These are phyloP conservation scores for Sorex fumeus DNA, from an alignment of 2,113 vertebrate genomes.

Conservation along the genomic window DNA sequence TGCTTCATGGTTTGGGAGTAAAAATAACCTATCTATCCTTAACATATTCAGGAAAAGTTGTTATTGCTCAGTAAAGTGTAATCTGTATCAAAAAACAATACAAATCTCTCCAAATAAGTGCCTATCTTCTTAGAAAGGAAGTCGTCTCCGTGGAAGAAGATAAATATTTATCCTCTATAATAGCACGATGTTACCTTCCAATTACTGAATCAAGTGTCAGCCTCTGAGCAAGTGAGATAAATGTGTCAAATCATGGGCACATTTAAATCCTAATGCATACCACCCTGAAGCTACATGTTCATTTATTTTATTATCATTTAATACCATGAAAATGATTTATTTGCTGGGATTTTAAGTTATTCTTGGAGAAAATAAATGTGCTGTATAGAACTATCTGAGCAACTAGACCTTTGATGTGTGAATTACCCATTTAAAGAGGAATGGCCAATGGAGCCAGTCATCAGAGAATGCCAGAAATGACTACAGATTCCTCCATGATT, in stretches of 20 bases:
- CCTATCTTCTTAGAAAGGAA: not conserved
- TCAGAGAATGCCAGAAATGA: not conserved
- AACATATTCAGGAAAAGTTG: not conserved
- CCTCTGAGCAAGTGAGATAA: not conserved
- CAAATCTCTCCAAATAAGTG: constrained; percentile 28
- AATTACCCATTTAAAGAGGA: constrained; percentile 42
- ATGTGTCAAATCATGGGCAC: not conserved
- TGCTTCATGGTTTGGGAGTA: not conserved
- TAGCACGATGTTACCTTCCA: constrained; percentile 31
- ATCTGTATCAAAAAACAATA: not conserved
- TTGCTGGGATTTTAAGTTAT: constrained; percentile 42
- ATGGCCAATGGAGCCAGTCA: not conserved
- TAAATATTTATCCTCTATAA: not conserved
- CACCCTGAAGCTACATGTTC: not conserved
- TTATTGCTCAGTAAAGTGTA: not conserved
- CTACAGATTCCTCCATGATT: not conserved
- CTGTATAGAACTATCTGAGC: constrained; percentile 56
- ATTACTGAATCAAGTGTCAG: not conserved
- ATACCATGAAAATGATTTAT: constrained; percentile 32
- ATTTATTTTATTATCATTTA: constrained; percentile 38
- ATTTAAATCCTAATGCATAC: constrained; percentile 18
- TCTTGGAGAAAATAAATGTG: constrained; percentile 61
- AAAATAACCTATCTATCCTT: not conserved
- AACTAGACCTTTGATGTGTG: constrained; percentile 3
- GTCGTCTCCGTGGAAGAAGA: not conserved